Base-by-base conservation (phyloP, 2,888 invertebrate genomes). In the Corbicula japonica region DNA sequence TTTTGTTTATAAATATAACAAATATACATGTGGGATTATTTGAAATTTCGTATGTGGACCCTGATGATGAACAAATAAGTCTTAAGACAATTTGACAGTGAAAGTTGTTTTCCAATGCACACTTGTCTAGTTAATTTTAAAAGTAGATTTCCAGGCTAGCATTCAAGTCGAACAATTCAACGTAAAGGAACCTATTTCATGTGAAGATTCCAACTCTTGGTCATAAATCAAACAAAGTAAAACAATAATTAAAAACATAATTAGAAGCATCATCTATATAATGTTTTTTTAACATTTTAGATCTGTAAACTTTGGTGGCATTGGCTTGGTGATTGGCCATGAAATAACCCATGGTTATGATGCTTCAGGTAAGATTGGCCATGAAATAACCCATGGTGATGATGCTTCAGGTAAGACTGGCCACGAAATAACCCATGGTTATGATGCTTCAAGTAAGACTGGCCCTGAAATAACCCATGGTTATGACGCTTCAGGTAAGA, bases 241-340 rank as follows among this genome's bases (percentile, higher is more conserved):
- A 12, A 41, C 41, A 41, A 15, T 15, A 41, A 41, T 15, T 41
- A 41, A 12, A 15, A 12, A 38, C 18, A 38, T 38, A 12, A 12
- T 38, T 38, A 38, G 8, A 38, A 38, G 15, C 18, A 15, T 18
- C 18, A 38, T 38, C 52, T 60, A 38, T 38, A 38, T 38, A 12
- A 15, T 2, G 8, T 41, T 38, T 26, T 41, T 44, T 54, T 23
- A 56, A 1, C 34, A 18, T 79, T 75, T 44, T 78, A 94, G 94
- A 86, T 97, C 98, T 74, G 95, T 99, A 10, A 99, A 99, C 94
- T 99, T 96, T 89, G 99, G 99, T 0, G 98, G 97, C 0, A 98
- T 99, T 96, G 99, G 98, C 0, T 98, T 98, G 0, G 98, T 99
- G 0, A 98, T 99, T 96, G 98, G 98, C 98, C 98, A 0, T 98